Percentiles rank a stretch among this genome's conserved stretches.
Conservation (phyloP, 2,797 vertebrate genomes). For the Euphonia xanthogaster region DNA sequence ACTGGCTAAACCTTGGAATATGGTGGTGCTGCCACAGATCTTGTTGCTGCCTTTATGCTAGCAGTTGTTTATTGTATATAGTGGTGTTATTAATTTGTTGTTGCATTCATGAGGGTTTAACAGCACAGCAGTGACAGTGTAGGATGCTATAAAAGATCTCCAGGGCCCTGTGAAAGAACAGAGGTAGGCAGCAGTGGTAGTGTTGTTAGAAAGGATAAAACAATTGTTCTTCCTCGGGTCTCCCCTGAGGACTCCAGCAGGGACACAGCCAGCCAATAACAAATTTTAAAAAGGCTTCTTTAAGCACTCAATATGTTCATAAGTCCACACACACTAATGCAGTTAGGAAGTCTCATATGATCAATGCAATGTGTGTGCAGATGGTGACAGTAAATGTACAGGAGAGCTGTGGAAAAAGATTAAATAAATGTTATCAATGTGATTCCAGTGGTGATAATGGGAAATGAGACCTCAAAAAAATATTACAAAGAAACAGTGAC, state of each 20-base stretch:
- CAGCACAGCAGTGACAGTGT: constrained; percentile 33
- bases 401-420: constrained; percentile 9
- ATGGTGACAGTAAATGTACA: neutral
- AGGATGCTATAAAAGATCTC: constrained; percentile 66
- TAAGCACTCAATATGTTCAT: neutral
- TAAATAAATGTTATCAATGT: constrained; percentile 43
- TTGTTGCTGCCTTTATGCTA: neutral
- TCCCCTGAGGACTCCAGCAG: constrained; percentile 12
- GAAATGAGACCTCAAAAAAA: constrained; percentile 53
- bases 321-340: neutral
- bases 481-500: neutral
- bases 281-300: constrained; percentile 5
- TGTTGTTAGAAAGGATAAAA: constrained; percentile 14
- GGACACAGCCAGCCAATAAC: neutral
- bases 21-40: neutral
- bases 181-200: constrained; percentile 34
- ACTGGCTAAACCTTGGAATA: neutral
- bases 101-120: constrained; percentile 58
- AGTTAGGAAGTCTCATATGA: neutral
- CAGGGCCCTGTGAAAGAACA: constrained; percentile 48
- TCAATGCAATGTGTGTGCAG: neutral
- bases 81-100: constrained; percentile 56
- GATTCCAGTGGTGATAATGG: constrained; percentile 54
- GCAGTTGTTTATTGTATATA: constrained; percentile 43
- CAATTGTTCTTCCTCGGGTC: constrained; percentile 22